Base-by-base conservation (phyloP, 2,888 invertebrate species). In the Mesorhabditis spiculigera region DNA sequence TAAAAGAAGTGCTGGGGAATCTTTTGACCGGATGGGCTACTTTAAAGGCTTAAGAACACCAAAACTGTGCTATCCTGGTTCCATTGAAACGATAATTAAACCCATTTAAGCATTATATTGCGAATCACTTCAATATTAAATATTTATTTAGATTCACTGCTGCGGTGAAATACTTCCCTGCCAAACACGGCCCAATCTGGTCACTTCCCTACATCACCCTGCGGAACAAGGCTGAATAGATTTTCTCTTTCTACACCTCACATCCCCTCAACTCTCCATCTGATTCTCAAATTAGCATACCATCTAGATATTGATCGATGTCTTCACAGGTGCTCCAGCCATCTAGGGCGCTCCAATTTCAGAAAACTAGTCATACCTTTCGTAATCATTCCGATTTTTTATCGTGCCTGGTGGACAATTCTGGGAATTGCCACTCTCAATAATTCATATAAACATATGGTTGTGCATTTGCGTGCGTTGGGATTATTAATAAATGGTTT, bases 161-260 rank as follows among this genome's bases (percentile, higher is more conserved):
- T 5, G 77, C 78, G 28, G 73, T 80, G 41, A 75, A 77, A 41
- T 80, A 80, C 62, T 80, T 80, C 70, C 80, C 80, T 8, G 70
- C 71, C 70, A 79, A 80, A 68, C 70, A 68, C 58, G 75, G 77
- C 62, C 75, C 78, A 4, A 74, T 80, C 65, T 78, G 77, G 71
- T 75, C 77, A 10, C 76, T 80, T 67, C 80, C 80, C 28, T 80
- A 80, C 68, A 74, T 80, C 70, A 75, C 75, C 45, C 70, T 79
- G 62, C 71, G 72, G 67, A 76, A 78, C 68, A 70, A 73, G 68
- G 68, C 73, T 69, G 69, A 70, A 71, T 75, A 68, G 72, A 72
- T 70, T 41, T 28, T 42, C 28, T 65, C 5, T 6, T 65, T 42
- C 2, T 16, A 62, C 16, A 5, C 5, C 16, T 62, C 41, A 28